phyloP scores from a whole-genome alignment of 2,888 invertebrate genomes.

The Scotopteryx bipunctaria region DNA sequence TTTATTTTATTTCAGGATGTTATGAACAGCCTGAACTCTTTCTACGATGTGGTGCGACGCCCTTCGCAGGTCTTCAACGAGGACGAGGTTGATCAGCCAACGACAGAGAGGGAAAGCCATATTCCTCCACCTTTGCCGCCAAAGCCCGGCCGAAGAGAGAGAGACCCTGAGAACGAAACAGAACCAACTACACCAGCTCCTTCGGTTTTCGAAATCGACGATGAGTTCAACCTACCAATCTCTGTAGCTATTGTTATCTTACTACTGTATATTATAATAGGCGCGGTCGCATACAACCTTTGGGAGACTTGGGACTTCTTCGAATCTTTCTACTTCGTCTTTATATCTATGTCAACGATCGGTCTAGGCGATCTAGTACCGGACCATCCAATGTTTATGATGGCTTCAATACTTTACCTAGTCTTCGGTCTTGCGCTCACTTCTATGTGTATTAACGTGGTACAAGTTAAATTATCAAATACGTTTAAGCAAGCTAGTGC shows the following conservation, averaged over 20 bases:
- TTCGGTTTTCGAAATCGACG: conserved; percentile 91
- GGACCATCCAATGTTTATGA: conserved; percentile 93
- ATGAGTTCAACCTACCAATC: conserved; percentile 97
- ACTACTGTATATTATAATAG: conserved; percentile 92
- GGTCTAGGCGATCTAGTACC: conserved; percentile 98
- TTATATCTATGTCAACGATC: conserved; percentile 98
- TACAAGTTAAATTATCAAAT: conserved; percentile 91
- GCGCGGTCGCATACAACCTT: conserved; percentile 90
- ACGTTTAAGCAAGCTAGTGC: conserved; percentile 93
- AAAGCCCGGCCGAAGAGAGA: conserved; percentile 56
- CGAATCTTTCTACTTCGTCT: conserved; percentile 98
- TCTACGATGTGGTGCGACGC: conserved; percentile 90
- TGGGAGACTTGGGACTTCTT: conserved; percentile 96
- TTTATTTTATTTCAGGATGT: conserved; percentile 85
- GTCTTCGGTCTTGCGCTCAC: conserved; percentile 97
- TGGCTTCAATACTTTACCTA: conserved; percentile 95
- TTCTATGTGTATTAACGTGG: conserved; percentile 98
- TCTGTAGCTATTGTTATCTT: conserved; percentile 93
- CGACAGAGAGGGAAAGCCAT: conserved; percentile 62
- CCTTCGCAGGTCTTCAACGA: conserved; percentile 86
- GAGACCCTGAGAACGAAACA: conserved; percentile 68
- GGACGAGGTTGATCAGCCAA: conserved; percentile 57
- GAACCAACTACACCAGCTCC: conserved; percentile 91
- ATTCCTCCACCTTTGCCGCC: conserved; percentile 74
- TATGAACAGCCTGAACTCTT: conserved; percentile 91